Conservation (phyloP, 2,888 invertebrate genomes). For the Helobdella robusta region DNA sequence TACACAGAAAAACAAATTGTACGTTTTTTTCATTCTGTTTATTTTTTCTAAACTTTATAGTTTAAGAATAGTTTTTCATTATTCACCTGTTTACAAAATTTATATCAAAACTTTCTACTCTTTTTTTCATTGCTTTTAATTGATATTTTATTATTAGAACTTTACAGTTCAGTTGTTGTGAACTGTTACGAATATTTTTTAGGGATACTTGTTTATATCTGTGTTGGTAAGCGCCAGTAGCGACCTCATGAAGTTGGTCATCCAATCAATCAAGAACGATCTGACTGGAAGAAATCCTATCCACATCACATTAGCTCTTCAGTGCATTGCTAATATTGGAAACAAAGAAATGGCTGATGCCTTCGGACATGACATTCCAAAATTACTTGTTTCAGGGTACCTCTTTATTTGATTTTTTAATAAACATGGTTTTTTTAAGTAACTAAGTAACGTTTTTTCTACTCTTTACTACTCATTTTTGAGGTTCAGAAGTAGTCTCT, state of each 20-base stretch:
- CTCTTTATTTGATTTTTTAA: too few species aligned
- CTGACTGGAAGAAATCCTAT: conserved; percentile 84
- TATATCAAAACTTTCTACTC: too few species aligned
- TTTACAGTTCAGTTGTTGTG: too few species aligned
- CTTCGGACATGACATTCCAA: conserved; percentile 94
- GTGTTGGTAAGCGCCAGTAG: conserved; percentile 97
- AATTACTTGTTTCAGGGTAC: conserved; percentile 91
- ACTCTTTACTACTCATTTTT: too few species aligned
- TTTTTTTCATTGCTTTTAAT: too few species aligned
- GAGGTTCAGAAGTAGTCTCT: too few species aligned
- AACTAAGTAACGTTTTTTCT: too few species aligned
- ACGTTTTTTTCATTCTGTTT: conserved; percentile 35
- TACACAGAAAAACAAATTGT: conserved; percentile 99
- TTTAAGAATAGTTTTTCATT: too few species aligned
- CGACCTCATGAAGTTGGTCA: conserved; percentile 95
- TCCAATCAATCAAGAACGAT: conserved; percentile 98
- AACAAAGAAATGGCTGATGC: conserved; percentile 99
- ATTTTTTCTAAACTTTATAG: background rate
- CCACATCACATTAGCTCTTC: conserved; percentile 92
- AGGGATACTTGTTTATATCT: conserved; percentile 98
- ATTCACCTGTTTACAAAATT: too few species aligned
- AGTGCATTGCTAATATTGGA: conserved; percentile 99
- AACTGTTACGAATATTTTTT: conserved; percentile 28
- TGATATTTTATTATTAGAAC: too few species aligned
- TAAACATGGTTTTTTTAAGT: too few species aligned